Conservation (phyloP, 2,888 invertebrate genomes). For the Apotomis betuletana region DNA sequence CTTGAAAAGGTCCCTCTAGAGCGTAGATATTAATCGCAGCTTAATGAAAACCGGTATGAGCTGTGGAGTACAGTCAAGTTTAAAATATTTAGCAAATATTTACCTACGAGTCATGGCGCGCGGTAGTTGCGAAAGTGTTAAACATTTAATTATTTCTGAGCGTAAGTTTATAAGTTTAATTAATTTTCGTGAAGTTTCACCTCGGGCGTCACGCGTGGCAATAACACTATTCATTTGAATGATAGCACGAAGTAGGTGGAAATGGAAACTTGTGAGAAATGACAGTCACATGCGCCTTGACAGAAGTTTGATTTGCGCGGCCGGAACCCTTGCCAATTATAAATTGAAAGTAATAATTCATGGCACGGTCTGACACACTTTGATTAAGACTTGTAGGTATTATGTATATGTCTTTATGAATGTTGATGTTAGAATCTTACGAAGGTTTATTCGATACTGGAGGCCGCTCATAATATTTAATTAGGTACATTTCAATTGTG, state of each 20-base stretch:
- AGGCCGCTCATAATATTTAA: no score
- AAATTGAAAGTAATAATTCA: constrained; percentile 22
- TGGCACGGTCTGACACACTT: background rate
- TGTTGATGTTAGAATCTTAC: no score
- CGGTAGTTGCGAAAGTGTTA: constrained; percentile 49
- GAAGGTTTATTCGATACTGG: no score
- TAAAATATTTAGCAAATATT: constrained; percentile 42
- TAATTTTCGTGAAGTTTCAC: constrained; percentile 57
- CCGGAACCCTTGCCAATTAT: constrained; percentile 14
- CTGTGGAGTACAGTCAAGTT: constrained; percentile 15
- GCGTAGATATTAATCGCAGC: constrained; percentile 15
- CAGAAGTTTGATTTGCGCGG: constrained; percentile 19
- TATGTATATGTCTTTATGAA: background rate
- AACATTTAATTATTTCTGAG: constrained; percentile 53
- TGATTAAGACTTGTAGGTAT: background rate
- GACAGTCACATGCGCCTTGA: constrained; percentile 15
- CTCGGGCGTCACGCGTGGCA: constrained; percentile 43
- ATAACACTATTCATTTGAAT: constrained; percentile 34
- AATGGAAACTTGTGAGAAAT: constrained; percentile 34
- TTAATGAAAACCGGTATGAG: constrained; percentile 17
- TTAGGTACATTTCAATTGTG: no score
- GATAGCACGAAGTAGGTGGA: constrained; percentile 13
- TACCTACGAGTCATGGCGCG: constrained; percentile 41
- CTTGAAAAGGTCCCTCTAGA: constrained; percentile 41
- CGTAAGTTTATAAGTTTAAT: constrained; percentile 59